Conservation (phyloP, 2,888 invertebrate species). For the Strigamia maritima region DNA sequence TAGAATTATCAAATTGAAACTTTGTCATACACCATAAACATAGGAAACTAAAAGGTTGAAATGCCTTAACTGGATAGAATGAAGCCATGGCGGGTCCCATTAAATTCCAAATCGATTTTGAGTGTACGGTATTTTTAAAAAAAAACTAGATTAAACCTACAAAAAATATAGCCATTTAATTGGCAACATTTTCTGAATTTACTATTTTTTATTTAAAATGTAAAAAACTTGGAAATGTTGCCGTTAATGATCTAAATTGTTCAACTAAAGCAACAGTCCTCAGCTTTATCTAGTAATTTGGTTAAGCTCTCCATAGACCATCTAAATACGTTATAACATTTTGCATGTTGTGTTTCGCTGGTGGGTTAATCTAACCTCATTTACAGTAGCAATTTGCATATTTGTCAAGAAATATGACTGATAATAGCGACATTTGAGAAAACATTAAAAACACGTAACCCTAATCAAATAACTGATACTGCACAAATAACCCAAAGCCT, state of each 20-base stretch:
- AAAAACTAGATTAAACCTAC: not conserved
- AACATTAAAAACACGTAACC: not conserved
- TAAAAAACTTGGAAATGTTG: not conserved
- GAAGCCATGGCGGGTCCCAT: no score
- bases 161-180: not conserved
- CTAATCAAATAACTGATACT: not conserved
- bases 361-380: not conserved
- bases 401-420: not conserved
- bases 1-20: no score
- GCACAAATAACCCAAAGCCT: not conserved
- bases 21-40: not conserved
- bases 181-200: not conserved
- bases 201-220: not conserved
- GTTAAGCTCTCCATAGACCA: not conserved
- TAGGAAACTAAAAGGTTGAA: not conserved
- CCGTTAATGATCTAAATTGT: not conserved
- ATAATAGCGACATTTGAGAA: not conserved
- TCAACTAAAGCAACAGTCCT: not conserved
- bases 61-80: no score
- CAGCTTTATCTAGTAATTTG: not conserved
- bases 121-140: no score
- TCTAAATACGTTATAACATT: not conserved
- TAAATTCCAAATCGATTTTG: not conserved
- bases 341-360: not conserved
- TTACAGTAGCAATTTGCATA: not conserved